A percentile compares a stretch with the other conserved stretches of the same genome.
Evolutionary conservation across 2,888 invertebrate genomes (phyloP).

Genomic region (Cerastis rubricosa): DNA sequence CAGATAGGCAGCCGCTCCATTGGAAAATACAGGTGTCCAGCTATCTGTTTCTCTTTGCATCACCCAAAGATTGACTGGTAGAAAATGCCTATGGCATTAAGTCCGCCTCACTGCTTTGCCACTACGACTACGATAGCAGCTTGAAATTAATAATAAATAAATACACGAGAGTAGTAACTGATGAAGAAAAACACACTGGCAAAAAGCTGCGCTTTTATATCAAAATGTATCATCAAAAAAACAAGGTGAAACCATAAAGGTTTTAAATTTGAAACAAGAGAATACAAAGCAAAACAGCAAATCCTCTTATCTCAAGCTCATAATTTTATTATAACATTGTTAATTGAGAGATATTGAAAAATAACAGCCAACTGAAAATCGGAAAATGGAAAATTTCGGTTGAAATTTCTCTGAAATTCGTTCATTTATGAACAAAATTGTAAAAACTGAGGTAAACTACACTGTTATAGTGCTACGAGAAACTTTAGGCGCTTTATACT

Average conservation of each 20-base stretch:
- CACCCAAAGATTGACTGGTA: no score
- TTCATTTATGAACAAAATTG: slow-evolving; percentile 14
- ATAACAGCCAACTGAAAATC: slow-evolving; percentile 40
- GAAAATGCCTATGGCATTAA: no score
- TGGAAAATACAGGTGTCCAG: background rate
- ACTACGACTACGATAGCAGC: no score
- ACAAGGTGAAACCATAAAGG: background rate
- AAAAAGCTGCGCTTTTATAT: background rate
- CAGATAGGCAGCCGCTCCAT: background rate
- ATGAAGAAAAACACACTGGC: background rate
- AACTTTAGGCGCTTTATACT: background rate
- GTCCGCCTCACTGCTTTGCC: no score
- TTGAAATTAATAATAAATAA: no score
- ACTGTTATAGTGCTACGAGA: background rate
- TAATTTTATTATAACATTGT: slow-evolving; percentile 33
- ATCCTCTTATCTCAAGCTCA: slow-evolving; percentile 29
- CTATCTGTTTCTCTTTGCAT: no score
- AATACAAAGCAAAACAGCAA: slow-evolving; percentile 24
- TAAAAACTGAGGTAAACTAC: slow-evolving; percentile 4
- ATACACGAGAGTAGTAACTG: background rate
- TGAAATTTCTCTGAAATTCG: slow-evolving; percentile 6
- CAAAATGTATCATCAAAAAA: background rate
- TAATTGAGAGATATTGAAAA: slow-evolving; percentile 53
- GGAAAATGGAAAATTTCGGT: background rate
- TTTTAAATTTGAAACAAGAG: slow-evolving; percentile 6